Conservation (phyloP, 2,797 vertebrate species). For the Esox masquinongy region DNA sequence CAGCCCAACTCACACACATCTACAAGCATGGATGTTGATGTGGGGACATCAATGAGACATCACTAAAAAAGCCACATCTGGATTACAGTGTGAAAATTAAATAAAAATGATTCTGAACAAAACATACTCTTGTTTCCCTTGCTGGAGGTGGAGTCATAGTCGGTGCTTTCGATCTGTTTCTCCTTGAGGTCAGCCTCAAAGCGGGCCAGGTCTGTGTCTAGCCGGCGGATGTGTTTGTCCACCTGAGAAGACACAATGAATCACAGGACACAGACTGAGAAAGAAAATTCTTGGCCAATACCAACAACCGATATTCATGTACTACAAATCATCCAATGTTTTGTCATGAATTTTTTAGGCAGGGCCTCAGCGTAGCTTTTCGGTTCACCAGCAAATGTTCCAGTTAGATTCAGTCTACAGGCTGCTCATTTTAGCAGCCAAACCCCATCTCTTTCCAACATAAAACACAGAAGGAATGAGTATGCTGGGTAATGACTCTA, state of each 20-base stretch:
- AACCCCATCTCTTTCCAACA: no score
- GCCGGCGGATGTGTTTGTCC: constrained; percentile 83
- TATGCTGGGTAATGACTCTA: no score
- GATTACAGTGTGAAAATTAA: neutral
- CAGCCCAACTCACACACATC: neutral
- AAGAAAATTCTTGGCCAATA: neutral
- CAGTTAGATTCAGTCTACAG: no score
- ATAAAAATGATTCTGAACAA: neutral
- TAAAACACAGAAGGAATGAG: no score
- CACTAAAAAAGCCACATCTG: neutral
- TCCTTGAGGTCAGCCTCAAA: constrained; percentile 90
- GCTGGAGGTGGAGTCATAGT: constrained; percentile 89
- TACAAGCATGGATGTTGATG: neutral
- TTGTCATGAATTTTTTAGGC: no score
- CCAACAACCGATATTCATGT: no score
- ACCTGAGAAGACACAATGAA: constrained; percentile 65
- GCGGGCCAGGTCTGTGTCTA: constrained; percentile 85
- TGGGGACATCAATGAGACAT: neutral
- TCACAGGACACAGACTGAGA: constrained; percentile 1
- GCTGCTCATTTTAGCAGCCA: no score
- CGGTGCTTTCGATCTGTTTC: constrained; percentile 89
- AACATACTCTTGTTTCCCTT: constrained; percentile 90
- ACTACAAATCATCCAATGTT: no score
- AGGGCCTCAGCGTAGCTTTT: no score
- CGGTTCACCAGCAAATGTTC: no score